Base-by-base conservation (phyloP, 2,797 vertebrate genomes). In the Pseudochirops cupreus region DNA sequence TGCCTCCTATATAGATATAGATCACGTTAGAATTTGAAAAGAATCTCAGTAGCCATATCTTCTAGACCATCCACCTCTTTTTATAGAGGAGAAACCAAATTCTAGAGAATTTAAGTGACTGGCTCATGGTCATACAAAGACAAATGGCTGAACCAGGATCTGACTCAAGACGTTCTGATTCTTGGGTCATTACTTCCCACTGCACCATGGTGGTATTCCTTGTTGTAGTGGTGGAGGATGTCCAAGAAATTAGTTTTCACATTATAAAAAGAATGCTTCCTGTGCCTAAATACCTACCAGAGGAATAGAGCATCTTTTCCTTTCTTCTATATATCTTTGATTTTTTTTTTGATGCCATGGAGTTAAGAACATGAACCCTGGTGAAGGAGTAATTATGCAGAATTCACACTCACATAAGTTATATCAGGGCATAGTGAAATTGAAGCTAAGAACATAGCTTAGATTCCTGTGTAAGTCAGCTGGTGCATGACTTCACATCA, bases 371-470 rank as follows among this genome's bases (percentile, higher is more conserved):
- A 74, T 54, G 90, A 11, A 3, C 55, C 50, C 90, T 26, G 54
- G 53, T 31, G 39, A 93, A 54, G 46, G n/a, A 28, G 92, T 54
- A 94, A 92, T 52, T 82, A 92, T 59, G 96, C 92, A 39, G 13
- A 12, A 28, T 82, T 82, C 57, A 56, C 5, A 91, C 29, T 91
- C 39, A 90, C 52, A n/a, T 39, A 6, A 89, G 56, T 92, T 92
- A 89, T 92, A 57, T 94, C 59, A 28, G 67, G 74, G 52, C 58
- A 57, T 28, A 53, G 92, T 28, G 52, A 93, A 91, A 4, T 5
- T 2, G 89, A 58, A 95, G 95, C 94, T 90, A 94, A 92, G 91
- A 93, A 92, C 13, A 92, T n/a, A 50, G 53, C 91, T 31, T 91
- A 18, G 46, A 92, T 92, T 93, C 54, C 56, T 89, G 91, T 89